A percentile compares a stretch with the other conserved stretches of the same genome.
Evolutionary conservation across 2,797 vertebrate genomes (phyloP).

Genomic region (Staurois parvus): DNA sequence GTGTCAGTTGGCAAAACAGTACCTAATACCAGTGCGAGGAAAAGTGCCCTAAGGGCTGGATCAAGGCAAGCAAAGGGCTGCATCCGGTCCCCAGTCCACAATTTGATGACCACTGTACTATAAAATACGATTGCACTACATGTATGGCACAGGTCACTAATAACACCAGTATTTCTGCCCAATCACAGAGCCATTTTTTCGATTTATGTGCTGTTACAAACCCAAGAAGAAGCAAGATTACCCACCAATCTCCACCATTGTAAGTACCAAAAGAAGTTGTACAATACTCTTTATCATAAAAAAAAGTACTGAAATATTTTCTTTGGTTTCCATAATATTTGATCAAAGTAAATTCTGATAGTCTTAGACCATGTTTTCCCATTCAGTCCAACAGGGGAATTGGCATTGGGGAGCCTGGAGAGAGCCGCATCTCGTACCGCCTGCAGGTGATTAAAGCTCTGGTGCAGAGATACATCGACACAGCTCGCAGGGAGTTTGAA

Average conservation of each 20-base stretch:
- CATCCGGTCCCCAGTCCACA: no score
- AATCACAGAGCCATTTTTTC: conserved; percentile 75
- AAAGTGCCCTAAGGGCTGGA: no score
- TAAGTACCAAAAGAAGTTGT: conserved; percentile 67
- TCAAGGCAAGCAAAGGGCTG: no score
- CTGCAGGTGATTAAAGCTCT: conserved; percentile 85
- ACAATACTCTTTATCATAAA: neutral
- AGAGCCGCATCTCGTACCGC: conserved; percentile 76
- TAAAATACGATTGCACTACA: no score
- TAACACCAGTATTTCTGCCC: no score
- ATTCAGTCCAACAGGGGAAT: conserved; percentile 35
- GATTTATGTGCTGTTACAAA: conserved; percentile 79
- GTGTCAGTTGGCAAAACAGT: no score
- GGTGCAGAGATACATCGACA: conserved; percentile 89
- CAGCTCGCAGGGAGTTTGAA: conserved; percentile 85
- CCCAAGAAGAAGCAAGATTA: conserved; percentile 74
- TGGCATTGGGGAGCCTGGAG: conserved; percentile 12
- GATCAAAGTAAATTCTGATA: no score
- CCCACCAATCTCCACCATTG: conserved; percentile 78
- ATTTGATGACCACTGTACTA: no score
- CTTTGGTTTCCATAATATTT: no score
- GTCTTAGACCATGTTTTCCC: no score
- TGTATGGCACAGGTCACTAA: no score
- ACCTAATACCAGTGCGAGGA: no score
- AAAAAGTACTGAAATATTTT: neutral